Conservation (phyloP, 2,888 invertebrate species). For the Branchellion lobata region DNA sequence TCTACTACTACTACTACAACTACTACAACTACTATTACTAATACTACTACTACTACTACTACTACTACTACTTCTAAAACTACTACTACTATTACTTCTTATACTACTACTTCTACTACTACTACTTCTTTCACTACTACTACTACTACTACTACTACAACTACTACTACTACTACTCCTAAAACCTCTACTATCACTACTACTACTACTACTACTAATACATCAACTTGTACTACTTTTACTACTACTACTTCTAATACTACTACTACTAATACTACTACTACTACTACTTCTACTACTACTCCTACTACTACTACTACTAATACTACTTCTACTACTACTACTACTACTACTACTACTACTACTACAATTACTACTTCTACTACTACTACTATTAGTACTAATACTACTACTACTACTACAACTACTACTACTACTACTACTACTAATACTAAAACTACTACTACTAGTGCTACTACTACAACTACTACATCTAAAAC, state of each 20-base stretch:
- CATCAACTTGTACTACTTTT: slow-evolving; percentile 6
- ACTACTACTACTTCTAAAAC: slow-evolving; percentile 8
- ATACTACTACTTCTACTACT: slow-evolving; percentile 8
- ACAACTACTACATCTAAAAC: neutral
- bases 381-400: slow-evolving; percentile 17
- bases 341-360: slow-evolving; percentile 6
- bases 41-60: slow-evolving; percentile 13
- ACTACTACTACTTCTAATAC: slow-evolving; percentile 11
- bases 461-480: neutral
- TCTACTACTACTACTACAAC: slow-evolving; percentile 5
- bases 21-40: slow-evolving; percentile 17
- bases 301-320: slow-evolving; percentile 13
- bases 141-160: slow-evolving; percentile 12
- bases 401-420: slow-evolving; percentile 15
- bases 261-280: neutral
- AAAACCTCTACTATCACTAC: neutral
- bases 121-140: neutral
- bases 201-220: slow-evolving; percentile 14
- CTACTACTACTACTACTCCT: slow-evolving; percentile 17
- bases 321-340: slow-evolving; percentile 5
- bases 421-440: slow-evolving; percentile 6
- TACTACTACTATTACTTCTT: neutral
- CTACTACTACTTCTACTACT: slow-evolving; percentile 12
- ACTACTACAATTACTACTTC: slow-evolving; percentile 13
- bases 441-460: slow-evolving; percentile 6